Base-by-base conservation (phyloP, 2,888 invertebrate species). In the Plusia festucae region DNA sequence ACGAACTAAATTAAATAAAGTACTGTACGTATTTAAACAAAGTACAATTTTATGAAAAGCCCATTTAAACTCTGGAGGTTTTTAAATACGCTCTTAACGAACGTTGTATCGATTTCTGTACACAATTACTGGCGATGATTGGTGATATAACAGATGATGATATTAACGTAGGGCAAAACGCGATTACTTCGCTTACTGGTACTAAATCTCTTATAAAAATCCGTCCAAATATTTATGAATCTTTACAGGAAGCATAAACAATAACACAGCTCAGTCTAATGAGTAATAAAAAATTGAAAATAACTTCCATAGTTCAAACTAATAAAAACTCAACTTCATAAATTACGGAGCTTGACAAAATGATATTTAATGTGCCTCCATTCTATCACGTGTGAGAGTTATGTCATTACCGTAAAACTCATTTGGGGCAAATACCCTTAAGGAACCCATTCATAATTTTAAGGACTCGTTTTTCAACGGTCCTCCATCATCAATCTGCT, bases 291-390 rank as follows among this genome's bases (percentile, higher is more conserved):
- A 88, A 81, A 76, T 79, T 81, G 78, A 88, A 90, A 90, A 91
- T 92, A 88, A 83, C 83, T 64, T 70, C 78, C 86, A 88, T 89
- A 88, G 85, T 83, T 89, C 90, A 89, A 90, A 84, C 82, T 82
- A 81, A 86, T 86, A 88, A 90, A 87, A 88, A 85, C 76, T 78
- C 78, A 73, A 69, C 78, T 72, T 81, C 86, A 90, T 93, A 93
- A 93, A 92, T 93, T 88, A 91, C 83, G 83, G 81, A 87, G 88
- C 90, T 88, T 93, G 94, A 94, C 94, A 94, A 94, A 94, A 92
- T 90, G 90, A 88, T 92, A 89, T 93, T 93, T 93, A 93, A 94
- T 93, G 90, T 87, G 85, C 85, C 80, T 85, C 73, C 89, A 82
- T 89, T 87, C 83, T 85, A 86, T 85, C 85, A 82, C 84, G 85